Conservation (phyloP, 2,797 vertebrate genomes). For the Aselliscus stoliczkanus region DNA sequence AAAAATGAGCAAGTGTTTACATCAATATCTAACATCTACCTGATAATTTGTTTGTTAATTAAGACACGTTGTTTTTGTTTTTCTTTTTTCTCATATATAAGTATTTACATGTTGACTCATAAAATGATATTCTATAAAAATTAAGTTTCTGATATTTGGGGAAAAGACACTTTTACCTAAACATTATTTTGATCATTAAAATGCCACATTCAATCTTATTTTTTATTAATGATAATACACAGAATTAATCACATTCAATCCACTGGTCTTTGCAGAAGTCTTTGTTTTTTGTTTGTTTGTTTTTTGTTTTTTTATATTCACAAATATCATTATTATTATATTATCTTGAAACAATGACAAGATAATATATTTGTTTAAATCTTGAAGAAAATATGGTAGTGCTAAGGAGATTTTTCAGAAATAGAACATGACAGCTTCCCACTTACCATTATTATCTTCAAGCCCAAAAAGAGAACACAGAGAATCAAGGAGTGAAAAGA, state of each 20-base stretch:
- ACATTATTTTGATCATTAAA: not conserved
- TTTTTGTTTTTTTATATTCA: not conserved
- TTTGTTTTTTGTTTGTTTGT: too few species aligned
- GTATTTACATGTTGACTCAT: not conserved
- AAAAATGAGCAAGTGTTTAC: not conserved
- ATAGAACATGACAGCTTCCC: not conserved
- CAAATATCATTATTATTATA: not conserved
- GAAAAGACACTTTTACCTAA: not conserved
- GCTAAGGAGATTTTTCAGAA: not conserved
- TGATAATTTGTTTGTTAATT: not conserved
- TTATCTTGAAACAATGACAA: not conserved
- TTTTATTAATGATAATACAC: not conserved
- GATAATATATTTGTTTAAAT: not conserved
- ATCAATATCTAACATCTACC: not conserved
- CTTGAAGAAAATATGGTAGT: not conserved
- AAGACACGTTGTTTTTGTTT: not conserved
- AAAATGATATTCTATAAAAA: not conserved
- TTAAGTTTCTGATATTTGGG: not conserved
- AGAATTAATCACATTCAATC: not conserved
- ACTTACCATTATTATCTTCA: not conserved
- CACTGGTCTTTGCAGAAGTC: not conserved
- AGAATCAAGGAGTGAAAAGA: not conserved
- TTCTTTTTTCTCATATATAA: not conserved
- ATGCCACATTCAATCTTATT: not conserved
- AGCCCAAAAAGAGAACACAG: not conserved